These are phyloP conservation scores for Epinotia ramella DNA, from an alignment of 2,888 invertebrate genomes.

Conservation along the genomic window DNA sequence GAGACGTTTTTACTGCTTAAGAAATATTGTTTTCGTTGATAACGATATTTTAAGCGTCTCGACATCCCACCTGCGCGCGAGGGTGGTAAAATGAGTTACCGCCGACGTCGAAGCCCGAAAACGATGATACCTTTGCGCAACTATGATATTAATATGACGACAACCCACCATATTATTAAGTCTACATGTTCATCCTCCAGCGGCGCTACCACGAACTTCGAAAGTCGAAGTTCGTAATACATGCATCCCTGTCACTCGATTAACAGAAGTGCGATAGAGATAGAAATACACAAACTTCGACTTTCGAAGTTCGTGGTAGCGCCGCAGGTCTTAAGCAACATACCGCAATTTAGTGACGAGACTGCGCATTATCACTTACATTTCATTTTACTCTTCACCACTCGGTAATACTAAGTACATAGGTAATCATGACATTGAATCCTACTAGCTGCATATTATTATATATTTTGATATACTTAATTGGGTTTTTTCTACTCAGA, in stretches of 20 bases:
- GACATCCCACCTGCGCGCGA: constrained; percentile 73
- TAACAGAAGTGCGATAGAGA: too few species aligned
- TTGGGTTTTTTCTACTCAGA: too few species aligned
- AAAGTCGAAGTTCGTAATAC: too few species aligned
- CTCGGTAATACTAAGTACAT: too few species aligned
- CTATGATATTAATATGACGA: constrained; percentile 11
- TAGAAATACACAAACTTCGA: too few species aligned
- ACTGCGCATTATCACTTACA: not conserved
- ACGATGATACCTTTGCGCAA: constrained; percentile 28
- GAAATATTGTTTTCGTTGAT: constrained; percentile 77
- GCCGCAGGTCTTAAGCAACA: not conserved
- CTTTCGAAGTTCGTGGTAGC: too few species aligned
- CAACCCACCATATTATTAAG: not conserved
- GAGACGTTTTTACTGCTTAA: constrained; percentile 71
- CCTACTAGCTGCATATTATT: too few species aligned
- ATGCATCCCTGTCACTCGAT: too few species aligned
- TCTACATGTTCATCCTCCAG: not conserved
- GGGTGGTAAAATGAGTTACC: constrained; percentile 72
- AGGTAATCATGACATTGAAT: too few species aligned
- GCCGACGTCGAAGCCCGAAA: constrained; percentile 47
- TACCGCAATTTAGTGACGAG: not conserved
- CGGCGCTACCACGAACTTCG: too few species aligned
- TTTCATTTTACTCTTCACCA: too few species aligned
- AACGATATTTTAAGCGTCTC: constrained; percentile 74
- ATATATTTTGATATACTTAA: too few species aligned